Base-by-base conservation (phyloP, 2,888 invertebrate species). In the Sepiola atlantica region DNA sequence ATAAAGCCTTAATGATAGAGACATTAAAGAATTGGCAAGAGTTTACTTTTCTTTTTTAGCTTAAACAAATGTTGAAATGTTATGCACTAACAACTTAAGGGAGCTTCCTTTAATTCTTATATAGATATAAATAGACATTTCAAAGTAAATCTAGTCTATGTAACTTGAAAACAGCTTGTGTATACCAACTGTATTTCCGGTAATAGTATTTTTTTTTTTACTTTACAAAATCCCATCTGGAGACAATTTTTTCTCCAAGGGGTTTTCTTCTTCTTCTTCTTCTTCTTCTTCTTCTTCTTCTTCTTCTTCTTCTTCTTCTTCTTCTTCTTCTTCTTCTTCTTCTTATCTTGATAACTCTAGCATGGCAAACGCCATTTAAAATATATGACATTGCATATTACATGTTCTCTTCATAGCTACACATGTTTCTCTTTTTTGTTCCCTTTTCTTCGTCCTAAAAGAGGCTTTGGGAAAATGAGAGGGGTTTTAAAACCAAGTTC, bases 281-380 rank as follows among this genome's bases (percentile, higher is more conserved):
- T 77, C 77, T 77, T 77, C 32, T 77, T 12, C 77, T 77, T 77
- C 77, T 77, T 77, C 32, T 32, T 77, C 77, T 77, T n/a, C 32
- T 77, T 10, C 77, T 77, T 77, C 77, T 77, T 77, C 32, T 32
- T 77, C 77, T 77, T 77, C 32, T 77, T 12, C 77, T 77, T 77
- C 77, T 77, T n/a, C 32, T 32, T 77, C 77, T 77, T 77, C 32
- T n/a, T 12, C 77, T 77, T 77, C 77, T 77, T 77, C 32, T 32
- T 77, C 77, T 77, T n/a, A 77, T 77, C 77, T 77, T 77, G 77
- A 77, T 77, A 77, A n/a, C 77, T n/a, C 77, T 77, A 12, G 77
- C 77, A 77, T 77, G 77, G 77, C 77, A 77, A n/a, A 77, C 32
- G 21, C 77, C 32, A 77, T 77, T n/a, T 77, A n/a, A 77, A 77